Base-by-base conservation (phyloP, 1,140 invertebrate genomes). In the Polypedilum vanderplanki region DNA sequence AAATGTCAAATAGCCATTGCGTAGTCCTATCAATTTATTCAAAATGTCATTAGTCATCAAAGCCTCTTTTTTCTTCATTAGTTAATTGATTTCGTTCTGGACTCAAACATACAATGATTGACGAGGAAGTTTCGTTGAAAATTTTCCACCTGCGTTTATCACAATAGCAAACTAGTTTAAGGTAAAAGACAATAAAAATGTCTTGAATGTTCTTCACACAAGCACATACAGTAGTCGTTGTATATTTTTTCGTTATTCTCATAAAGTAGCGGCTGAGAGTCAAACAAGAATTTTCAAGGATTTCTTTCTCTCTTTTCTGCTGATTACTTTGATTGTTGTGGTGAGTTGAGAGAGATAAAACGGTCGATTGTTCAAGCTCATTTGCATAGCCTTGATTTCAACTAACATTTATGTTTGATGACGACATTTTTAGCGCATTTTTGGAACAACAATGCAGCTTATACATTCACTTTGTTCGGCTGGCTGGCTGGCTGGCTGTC, bases 251-350 rank as follows among this genome's bases (percentile, higher is more conserved):
- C 20, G 9, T 18, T 22, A 70, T 70, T n/a, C 15, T 70, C 65
- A 20, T 17, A 70, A 70, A 18, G 3, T 8, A 57, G 10, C 46
- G 46, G 12, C 46, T 57, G 46, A 57, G 46, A 20, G 65, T 18
- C 10, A 70, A 70, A 70, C 65, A 18, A 70, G 65, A 70, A 70
- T 70, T 70, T 70, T 70, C 65, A 70, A 70, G 65, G 65, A 70
- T 70, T 70, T 70, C 20, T 70, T 18, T 18, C 20, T 57, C 46
- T n/a, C 12, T 57, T 57, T 12, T 15, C n/a, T n/a, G 46, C n/a
- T 4, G 12, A 57, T 67, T 67, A 8, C 9, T 18, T 18, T 17
- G 15, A 15, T 20, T 18, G 4, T 22, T 20, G 65, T 22, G 20
- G n/a, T 22, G 17, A 10, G 65, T 7, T 22, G 15, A 18, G n/a